These are phyloP conservation scores for Nematostella vectensis DNA, from an alignment of 92 coral and sea anemone genomes.

Conservation along the genomic window DNA sequence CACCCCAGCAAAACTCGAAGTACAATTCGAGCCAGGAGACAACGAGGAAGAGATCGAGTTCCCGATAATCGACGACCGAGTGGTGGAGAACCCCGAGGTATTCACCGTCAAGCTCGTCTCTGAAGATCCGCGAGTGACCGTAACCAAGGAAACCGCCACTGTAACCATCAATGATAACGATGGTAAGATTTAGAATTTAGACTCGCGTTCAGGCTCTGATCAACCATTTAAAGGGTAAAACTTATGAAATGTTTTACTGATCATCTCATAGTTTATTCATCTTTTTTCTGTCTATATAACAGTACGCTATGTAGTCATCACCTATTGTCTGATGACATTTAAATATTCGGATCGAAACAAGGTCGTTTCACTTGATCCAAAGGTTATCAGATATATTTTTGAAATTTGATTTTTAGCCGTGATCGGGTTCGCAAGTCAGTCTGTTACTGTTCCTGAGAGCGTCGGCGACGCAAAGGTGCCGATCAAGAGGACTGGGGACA, in stretches of 20 bases:
- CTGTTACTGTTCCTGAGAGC: background rate
- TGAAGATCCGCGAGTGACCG: background rate
- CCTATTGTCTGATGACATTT: too few relatives aligned
- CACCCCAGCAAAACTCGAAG: background rate
- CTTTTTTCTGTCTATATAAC: too few relatives aligned
- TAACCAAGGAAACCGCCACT: background rate
- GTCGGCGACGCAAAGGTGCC: background rate
- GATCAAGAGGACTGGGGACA: background rate
- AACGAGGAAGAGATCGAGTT: background rate
- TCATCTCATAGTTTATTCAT: too few relatives aligned
- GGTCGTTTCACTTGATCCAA: too few relatives aligned
- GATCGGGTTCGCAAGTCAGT: background rate
- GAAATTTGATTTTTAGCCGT: background rate
- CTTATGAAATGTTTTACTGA: too few relatives aligned
- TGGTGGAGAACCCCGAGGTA: background rate
- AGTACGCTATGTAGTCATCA: too few relatives aligned
- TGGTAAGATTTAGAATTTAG: too few relatives aligned
- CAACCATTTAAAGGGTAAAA: too few relatives aligned
- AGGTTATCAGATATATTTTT: too few relatives aligned
- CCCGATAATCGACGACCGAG: background rate
- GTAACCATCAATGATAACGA: background rate
- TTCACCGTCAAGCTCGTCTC: background rate
- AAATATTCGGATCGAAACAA: too few relatives aligned
- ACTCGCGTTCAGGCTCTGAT: too few relatives aligned
- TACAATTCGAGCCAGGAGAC: background rate